phyloP scores from a whole-genome alignment of 1,140 invertebrate species.

The Ceratina australensis region DNA sequence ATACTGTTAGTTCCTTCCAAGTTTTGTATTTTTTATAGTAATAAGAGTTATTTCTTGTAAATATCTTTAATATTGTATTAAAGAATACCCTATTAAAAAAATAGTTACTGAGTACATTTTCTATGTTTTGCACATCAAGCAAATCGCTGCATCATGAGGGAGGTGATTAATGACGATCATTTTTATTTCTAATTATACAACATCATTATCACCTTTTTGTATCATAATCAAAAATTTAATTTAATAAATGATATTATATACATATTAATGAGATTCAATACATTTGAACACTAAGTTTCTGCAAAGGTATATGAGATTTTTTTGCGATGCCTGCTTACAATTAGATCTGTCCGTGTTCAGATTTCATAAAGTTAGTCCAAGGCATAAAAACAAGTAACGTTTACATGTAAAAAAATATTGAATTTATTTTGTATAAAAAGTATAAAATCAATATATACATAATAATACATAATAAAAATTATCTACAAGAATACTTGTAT shows the following conservation, averaged over 20 bases:
- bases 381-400: not conserved
- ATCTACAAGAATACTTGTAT: conserved; percentile 69
- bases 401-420: conserved; percentile 45
- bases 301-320: too few relatives aligned
- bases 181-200: conserved; percentile 25
- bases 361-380: not conserved
- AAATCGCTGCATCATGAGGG: conserved; percentile 18
- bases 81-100: conserved; percentile 20
- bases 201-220: conserved; percentile 5
- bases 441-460: conserved; percentile 75
- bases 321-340: not conserved
- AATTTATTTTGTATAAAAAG: conserved; percentile 73
- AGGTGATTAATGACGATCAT: conserved; percentile 39
- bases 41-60: conserved; percentile 5
- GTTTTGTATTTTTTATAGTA: conserved; percentile 2
- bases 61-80: conserved; percentile 14
- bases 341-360: not conserved
- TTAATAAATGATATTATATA: too few relatives aligned
- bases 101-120: conserved; percentile 22
- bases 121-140: conserved; percentile 23
- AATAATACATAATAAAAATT: conserved; percentile 74
- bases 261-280: too few relatives aligned
- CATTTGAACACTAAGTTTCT: too few relatives aligned
- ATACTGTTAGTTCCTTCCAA: conserved; percentile 38
- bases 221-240: too few relatives aligned